Percentiles rank a stretch among this genome's conserved stretches.
phyloP scores from a whole-genome alignment of 2,888 invertebrate species.

The Dione juno region DNA sequence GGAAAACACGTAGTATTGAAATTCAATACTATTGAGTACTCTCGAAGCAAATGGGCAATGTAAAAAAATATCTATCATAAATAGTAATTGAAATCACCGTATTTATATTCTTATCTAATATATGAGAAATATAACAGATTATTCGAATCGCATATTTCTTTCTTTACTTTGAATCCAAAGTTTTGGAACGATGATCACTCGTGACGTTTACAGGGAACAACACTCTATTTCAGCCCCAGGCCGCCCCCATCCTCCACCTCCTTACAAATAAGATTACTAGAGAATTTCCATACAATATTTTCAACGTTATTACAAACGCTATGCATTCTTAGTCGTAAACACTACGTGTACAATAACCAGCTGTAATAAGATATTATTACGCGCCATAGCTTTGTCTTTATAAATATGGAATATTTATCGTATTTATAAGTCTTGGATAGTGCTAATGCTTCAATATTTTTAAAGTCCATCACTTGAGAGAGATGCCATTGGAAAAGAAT shows the following conservation, averaged over 20 bases:
- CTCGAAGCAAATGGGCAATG: not conserved
- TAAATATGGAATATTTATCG: not conserved
- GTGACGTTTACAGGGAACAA: conserved; percentile 77
- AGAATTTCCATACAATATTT: conserved; percentile 43
- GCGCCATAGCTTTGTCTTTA: not conserved
- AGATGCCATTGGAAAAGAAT: too few species aligned
- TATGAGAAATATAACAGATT: not conserved
- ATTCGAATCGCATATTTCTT: conserved; percentile 18
- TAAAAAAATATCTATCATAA: not conserved
- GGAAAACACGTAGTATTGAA: too few species aligned
- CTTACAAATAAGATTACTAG: conserved; percentile 44
- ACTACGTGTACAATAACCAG: conserved; percentile 16
- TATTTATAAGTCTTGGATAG: too few species aligned
- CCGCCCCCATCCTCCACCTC: conserved; percentile 44
- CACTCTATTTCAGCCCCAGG: conserved; percentile 57
- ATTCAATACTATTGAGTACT: not conserved
- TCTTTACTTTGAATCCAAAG: conserved; percentile 31
- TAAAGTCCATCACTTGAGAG: too few species aligned
- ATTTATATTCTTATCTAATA: not conserved
- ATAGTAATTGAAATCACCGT: not conserved
- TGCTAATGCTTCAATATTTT: too few species aligned
- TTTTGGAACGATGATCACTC: conserved; percentile 64
- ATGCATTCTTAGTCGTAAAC: conserved; percentile 31
- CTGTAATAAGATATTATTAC: conserved; percentile 5
- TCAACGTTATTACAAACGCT: conserved; percentile 33